Conservation (phyloP, 2,888 invertebrate genomes). For the Agrilus cyanescens region DNA sequence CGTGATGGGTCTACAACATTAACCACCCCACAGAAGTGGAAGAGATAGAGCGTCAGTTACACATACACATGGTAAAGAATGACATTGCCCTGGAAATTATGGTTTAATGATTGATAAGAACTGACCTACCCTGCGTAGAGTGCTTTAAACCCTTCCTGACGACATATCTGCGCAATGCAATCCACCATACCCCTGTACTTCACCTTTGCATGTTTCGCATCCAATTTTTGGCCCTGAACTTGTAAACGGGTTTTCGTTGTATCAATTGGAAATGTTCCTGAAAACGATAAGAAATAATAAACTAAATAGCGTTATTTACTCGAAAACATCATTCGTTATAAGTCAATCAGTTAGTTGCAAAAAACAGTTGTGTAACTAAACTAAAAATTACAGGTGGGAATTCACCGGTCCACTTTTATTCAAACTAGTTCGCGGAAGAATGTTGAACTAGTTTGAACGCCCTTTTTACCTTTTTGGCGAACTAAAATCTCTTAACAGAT, state of each 20-base stretch:
- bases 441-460: no score
- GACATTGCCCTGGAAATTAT: not conserved
- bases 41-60: not conserved
- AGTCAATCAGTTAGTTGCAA: no score
- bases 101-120: slow-evolving; percentile 1
- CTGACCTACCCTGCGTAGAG: slow-evolving; percentile 69
- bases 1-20: not conserved
- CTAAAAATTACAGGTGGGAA: no score
- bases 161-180: slow-evolving; percentile 74
- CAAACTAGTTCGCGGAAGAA: no score
- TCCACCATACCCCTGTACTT: slow-evolving; percentile 87
- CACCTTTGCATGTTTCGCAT: slow-evolving; percentile 58
- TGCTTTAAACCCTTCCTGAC: slow-evolving; percentile 75
- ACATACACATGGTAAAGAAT: not conserved
- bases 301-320: no score
- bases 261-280: slow-evolving; percentile 94
- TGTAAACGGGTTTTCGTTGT: slow-evolving; percentile 90
- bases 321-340: no score
- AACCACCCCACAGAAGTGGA: not conserved
- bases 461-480: no score
- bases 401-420: no score
- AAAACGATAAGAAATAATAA: slow-evolving; percentile 12
- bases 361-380: no score
- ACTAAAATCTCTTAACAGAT: no score
- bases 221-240: slow-evolving; percentile 83